phyloP scores from a whole-genome alignment of 1,140 invertebrate genomes.

The Odontomachus brunneus region DNA sequence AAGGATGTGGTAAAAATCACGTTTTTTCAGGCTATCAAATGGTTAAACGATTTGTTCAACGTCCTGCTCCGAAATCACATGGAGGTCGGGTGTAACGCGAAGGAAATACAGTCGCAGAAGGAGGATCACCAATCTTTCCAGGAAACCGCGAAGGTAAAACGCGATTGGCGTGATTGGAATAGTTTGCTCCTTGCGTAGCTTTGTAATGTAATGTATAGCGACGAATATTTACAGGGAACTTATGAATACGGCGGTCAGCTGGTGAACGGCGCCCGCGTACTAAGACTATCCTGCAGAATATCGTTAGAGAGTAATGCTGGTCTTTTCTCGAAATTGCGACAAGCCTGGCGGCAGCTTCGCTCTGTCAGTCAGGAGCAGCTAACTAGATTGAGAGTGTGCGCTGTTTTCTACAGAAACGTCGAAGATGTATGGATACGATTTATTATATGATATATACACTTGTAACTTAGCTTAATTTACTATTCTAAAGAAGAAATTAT shows the following conservation, averaged over 20 bases:
- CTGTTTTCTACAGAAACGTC: slow-evolving; percentile 91
- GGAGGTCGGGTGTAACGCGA: slow-evolving; percentile 90
- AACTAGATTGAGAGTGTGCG: slow-evolving; percentile 90
- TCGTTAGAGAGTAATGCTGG: slow-evolving; percentile 87
- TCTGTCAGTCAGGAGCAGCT: slow-evolving; percentile 91
- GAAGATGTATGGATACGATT: slow-evolving; percentile 85
- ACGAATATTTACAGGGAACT: slow-evolving; percentile 87
- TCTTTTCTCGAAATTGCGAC: slow-evolving; percentile 86
- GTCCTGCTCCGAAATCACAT: slow-evolving; percentile 90
- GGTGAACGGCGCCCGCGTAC: slow-evolving; percentile 90
- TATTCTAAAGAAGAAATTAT: not conserved
- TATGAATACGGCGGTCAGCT: slow-evolving; percentile 93
- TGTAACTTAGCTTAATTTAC: not conserved
- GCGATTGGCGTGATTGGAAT: not conserved
- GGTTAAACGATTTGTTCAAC: slow-evolving; percentile 90
- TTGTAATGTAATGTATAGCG: not conserved
- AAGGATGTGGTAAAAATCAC: slow-evolving; percentile 9
- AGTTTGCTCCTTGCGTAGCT: too few relatives aligned
- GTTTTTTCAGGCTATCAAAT: slow-evolving; percentile 88
- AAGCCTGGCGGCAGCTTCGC: slow-evolving; percentile 90
- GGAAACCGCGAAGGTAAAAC: slow-evolving; percentile 89
- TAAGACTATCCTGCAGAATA: slow-evolving; percentile 90
- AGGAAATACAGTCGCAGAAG: slow-evolving; percentile 91
- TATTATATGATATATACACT: slow-evolving; percentile 13
- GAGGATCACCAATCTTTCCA: slow-evolving; percentile 91